phyloP scores from a whole-genome alignment of 1,140 invertebrate species.

The Reticulitermes speratus region DNA sequence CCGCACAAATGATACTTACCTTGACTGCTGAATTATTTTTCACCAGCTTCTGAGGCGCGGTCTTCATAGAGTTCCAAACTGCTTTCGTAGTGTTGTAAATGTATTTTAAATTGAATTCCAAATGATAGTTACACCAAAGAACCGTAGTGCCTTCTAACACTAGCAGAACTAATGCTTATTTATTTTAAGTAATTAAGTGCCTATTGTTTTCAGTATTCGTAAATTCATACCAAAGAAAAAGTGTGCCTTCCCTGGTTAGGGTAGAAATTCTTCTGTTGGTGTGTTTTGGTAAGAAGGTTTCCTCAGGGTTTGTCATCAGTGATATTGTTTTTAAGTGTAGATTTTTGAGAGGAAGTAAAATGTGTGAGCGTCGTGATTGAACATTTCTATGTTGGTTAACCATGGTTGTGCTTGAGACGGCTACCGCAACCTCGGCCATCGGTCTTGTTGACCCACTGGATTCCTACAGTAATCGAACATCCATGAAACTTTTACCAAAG shows the following conservation, averaged over 20 bases:
- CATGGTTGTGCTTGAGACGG: constrained; percentile 32
- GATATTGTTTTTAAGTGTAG: neutral
- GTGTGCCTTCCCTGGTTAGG: neutral
- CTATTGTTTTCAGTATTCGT: neutral
- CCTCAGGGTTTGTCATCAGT: neutral
- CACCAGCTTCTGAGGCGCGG: too few species aligned
- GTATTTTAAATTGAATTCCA: neutral
- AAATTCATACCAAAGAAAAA: neutral
- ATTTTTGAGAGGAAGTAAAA: neutral
- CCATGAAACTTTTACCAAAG: constrained; percentile 83
- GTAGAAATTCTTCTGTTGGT: neutral
- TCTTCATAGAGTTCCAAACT: too few species aligned
- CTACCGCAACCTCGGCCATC: neutral
- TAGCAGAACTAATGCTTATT: too few species aligned
- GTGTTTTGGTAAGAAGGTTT: neutral
- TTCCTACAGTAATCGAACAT: constrained; percentile 39
- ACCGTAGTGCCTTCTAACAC: neutral
- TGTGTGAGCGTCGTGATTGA: neutral
- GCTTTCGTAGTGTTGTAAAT: too few species aligned
- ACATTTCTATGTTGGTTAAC: neutral
- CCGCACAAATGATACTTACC: too few species aligned
- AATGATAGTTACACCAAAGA: neutral
- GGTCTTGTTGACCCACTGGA: neutral
- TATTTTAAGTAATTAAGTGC: neutral
- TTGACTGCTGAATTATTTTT: too few species aligned